Evolutionary conservation across 2,113 vertebrate genomes (phyloP).

Genomic region (Oriolus oriolus): DNA sequence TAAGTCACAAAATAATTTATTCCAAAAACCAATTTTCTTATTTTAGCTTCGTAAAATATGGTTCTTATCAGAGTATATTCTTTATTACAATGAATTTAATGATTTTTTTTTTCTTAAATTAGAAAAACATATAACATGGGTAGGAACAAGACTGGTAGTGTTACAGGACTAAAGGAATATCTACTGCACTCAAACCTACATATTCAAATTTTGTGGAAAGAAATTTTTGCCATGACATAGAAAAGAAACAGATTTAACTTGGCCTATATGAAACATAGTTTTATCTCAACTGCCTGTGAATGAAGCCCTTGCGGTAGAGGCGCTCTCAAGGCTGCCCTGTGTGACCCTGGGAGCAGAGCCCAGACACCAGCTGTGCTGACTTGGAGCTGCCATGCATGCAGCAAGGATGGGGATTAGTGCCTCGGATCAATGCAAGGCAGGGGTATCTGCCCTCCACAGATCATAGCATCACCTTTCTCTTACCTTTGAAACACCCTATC

Average conservation of each 20-base stretch:
- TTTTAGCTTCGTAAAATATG: not conserved
- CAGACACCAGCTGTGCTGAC: not conserved
- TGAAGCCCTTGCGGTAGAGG: not conserved
- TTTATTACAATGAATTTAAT: not conserved
- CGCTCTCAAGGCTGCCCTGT: not conserved
- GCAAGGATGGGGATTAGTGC: not conserved
- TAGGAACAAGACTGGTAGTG: not conserved
- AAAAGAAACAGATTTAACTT: not conserved
- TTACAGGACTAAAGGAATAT: not conserved
- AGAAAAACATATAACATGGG: not conserved
- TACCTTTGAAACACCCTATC: not conserved
- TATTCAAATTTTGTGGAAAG: not conserved
- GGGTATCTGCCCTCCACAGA: not conserved
- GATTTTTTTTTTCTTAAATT: not conserved
- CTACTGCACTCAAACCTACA: not conserved
- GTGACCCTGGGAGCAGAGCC: not conserved
- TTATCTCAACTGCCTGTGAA: not conserved
- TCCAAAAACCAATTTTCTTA: not conserved
- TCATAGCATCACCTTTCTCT: not conserved
- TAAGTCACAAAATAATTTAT: not conserved
- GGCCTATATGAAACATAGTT: not conserved
- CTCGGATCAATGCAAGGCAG: not conserved
- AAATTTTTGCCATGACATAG: not conserved
- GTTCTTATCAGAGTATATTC: not conserved
- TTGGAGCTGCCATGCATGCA: not conserved